Base-by-base conservation (phyloP, 2,888 invertebrate species). In the Caenorhabditis panamensis region DNA sequence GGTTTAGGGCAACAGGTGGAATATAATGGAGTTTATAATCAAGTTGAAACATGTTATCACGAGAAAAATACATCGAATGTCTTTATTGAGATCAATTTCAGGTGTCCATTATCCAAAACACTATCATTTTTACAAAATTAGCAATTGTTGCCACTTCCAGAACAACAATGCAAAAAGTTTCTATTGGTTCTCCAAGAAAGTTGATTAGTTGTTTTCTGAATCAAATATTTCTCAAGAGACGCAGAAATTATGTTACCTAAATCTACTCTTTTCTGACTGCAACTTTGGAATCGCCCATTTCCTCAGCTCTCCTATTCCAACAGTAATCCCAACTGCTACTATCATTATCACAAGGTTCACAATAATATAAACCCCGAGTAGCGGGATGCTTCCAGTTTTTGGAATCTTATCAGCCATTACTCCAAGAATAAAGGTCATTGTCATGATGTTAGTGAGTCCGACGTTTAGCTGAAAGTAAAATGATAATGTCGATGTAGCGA, bases 341-440 rank as follows among this genome's bases (percentile, higher is more conserved):
- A 77, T 51, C 77, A 77, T 77, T 16, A 77, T 51, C 22, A 47
- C 26, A n/a, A 77, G 49, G 24, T 77, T 77, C 16, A 64, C 58
- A 22, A 77, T 69, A 1, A 77, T 63, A 20, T 69, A 77, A 18
- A 64, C 59, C 13, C 77, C 77, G 0, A 77, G 31, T 5, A 77
- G 28, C 26, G 77, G 77, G 20, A 77, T 77, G 13, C 24, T 54
- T 18, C 53, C 59, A 36, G 64, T 54, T 63, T 63, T 77, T 51
- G 63, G 58, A 5, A 69, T 77, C n/a, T 69, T 37, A 4, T 49
- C 49, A 18, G 59, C 62, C 63, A 73, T 73, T 1, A 73, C 72
- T 47, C 72, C 72, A 49, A 73, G 72, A 9, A 73, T 63, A 31
- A 73, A 73, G 6, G 72, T 73, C 72, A 73, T 73, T 36, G 72